Base-by-base conservation (phyloP, 2,113 vertebrate species). In the Pterocles orientalis region DNA sequence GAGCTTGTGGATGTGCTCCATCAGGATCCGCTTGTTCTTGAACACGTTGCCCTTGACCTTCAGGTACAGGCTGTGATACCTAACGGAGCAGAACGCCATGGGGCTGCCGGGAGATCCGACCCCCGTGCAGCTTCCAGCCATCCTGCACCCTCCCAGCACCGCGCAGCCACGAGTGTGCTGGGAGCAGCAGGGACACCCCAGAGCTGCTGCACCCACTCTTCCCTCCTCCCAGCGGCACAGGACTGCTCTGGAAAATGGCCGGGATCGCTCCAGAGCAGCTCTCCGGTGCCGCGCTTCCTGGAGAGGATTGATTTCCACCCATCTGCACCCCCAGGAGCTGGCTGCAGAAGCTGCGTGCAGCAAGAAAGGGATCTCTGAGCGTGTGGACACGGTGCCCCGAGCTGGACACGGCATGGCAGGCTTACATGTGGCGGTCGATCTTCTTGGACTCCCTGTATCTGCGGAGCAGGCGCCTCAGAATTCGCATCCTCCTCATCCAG, bases 1-100 rank as follows among this genome's bases (percentile, higher is more conserved):
- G 95, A 99, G 98, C 91, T 99, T 99, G 98, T 99, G 99, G 95
- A 99, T 99, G 98, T 99, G 99, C 93, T 99, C 99, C 99, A 99
- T 99, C 41, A 99, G 99, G 96, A 99, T 99, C 53, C 99, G 98
- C 97, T 99, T 99, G 97, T 99, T 99, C 98, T 99, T 99, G 98
- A 99, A 99, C 84, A 99, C 99, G 2, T 99, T 99, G 28, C 99
- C 99, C 97, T 99, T 99, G 25, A 99, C 99, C 95, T 98, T 99
- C 97, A 99, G 98, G 96, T 99, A 99, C 36, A 99, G 98, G 97
- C 99, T 99, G 98, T 99, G 99, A 82, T 99, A 99, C 99, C 99
- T 99, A 78, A 2, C 29, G 21, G n/a, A 28, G 12, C 10, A 25
- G 21, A 53, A 87, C 2, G 6, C 28, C 20, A 6, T 7, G 3